Evolutionary conservation across 2,888 invertebrate species (phyloP).

Genomic region (Hydroisotoma schaefferi): DNA sequence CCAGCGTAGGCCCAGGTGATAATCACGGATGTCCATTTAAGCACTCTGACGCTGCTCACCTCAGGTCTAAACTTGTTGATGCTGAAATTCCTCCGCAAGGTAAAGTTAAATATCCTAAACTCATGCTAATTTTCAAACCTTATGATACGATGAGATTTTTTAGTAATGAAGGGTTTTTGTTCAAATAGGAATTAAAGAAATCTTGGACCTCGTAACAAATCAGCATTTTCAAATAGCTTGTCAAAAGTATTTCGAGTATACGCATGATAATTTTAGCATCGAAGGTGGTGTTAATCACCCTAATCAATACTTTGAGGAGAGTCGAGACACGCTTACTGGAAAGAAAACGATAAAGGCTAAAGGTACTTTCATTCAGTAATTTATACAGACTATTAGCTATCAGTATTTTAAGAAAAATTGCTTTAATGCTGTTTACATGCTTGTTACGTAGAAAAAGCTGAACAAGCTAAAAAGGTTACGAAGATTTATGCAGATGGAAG

Average conservation of each 20-base stretch:
- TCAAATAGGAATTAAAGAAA: constrained; percentile 63
- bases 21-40: constrained; percentile 92
- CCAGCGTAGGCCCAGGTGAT: constrained; percentile 71
- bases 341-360: constrained; percentile 33
- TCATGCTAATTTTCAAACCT: neutral
- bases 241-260: constrained; percentile 75
- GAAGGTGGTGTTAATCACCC: constrained; percentile 78
- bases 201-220: constrained; percentile 67
- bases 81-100: constrained; percentile 64
- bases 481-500: neutral
- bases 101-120: constrained; percentile 13
- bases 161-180: neutral
- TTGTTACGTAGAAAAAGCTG: neutral
- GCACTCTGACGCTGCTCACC: constrained; percentile 67
- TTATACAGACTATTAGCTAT: neutral
- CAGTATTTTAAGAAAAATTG: too few relatives aligned
- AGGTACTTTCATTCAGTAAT: constrained; percentile 7
- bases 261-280: constrained; percentile 61
- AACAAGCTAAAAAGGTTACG: too few relatives aligned
- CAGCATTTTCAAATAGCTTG: constrained; percentile 88
- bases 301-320: constrained; percentile 83
- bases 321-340: constrained; percentile 57
- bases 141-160: neutral
- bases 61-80: constrained; percentile 69
- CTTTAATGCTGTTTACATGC: too few relatives aligned